Evolutionary conservation across 2,113 vertebrate species (phyloP).

Genomic region (Hemiprocne comata): DNA sequence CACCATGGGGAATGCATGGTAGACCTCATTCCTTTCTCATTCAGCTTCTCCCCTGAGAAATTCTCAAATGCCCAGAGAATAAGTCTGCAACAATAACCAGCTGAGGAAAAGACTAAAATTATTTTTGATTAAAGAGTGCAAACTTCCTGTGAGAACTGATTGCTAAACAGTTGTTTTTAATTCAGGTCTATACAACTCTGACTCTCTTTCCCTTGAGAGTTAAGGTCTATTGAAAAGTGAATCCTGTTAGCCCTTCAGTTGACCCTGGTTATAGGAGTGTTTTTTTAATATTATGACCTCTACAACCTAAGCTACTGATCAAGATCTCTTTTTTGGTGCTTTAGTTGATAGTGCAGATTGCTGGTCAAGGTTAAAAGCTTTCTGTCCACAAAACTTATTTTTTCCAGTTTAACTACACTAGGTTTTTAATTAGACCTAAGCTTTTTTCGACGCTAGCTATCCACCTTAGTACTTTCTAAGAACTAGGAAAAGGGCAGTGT

Average conservation of each 20-base stretch:
- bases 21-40: not conserved
- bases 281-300: not conserved
- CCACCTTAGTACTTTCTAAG: not conserved
- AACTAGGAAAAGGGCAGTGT: not conserved
- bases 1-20: not conserved
- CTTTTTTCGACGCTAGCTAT: not conserved
- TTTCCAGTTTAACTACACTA: not conserved
- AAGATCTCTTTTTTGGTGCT: not conserved
- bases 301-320: not conserved
- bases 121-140: conserved; percentile 23
- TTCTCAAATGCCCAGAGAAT: conserved; percentile 7
- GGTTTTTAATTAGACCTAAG: not conserved
- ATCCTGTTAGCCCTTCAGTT: conserved; percentile 49
- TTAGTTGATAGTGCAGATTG: not conserved
- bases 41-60: conserved; percentile 40
- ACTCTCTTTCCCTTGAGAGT: conserved; percentile 23
- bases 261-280: conserved; percentile 35
- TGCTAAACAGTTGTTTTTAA: conserved; percentile 40
- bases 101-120: conserved; percentile 34
- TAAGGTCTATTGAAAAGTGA: conserved; percentile 65
- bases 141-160: conserved; percentile 54
- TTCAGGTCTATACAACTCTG: conserved; percentile 37
- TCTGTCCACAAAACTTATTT: not conserved
- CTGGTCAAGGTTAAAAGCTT: not conserved
- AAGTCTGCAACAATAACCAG: conserved; percentile 42